Evolutionary conservation across 2,888 invertebrate species (phyloP).

Genomic region (Troides oblongomaculatus): DNA sequence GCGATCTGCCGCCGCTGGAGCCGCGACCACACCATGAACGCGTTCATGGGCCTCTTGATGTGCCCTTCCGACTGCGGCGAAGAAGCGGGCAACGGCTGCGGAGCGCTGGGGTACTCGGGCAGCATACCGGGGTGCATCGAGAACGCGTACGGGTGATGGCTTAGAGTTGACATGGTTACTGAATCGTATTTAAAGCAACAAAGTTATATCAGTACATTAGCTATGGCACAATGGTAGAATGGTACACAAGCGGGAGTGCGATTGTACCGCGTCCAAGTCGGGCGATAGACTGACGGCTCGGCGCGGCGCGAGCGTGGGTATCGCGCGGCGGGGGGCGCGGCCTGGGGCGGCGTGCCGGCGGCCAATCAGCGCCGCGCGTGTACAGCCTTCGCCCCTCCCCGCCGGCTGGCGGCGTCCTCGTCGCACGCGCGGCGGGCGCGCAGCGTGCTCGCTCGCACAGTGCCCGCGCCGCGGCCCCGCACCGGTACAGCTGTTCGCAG

Average conservation of each 20-base stretch:
- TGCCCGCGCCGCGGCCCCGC: slow-evolving; percentile 52
- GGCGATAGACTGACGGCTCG: slow-evolving; percentile 68
- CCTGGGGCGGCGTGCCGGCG: slow-evolving; percentile 48
- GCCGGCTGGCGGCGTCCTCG: slow-evolving; percentile 42
- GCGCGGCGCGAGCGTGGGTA: slow-evolving; percentile 53
- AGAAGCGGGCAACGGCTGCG: slow-evolving; percentile 69
- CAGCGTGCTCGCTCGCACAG: slow-evolving; percentile 49
- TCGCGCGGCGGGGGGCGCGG: slow-evolving; percentile 54
- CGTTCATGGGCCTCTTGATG: slow-evolving; percentile 98
- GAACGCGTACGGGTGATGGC: slow-evolving; percentile 78
- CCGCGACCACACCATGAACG: slow-evolving; percentile 98
- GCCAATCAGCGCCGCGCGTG: slow-evolving; percentile 54
- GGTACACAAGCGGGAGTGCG: slow-evolving; percentile 56
- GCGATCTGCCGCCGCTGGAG: slow-evolving; percentile 96
- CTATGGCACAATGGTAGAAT: slow-evolving; percentile 66
- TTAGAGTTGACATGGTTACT: slow-evolving; percentile 67
- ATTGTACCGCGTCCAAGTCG: slow-evolving; percentile 73
- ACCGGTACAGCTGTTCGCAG: slow-evolving; percentile 67
- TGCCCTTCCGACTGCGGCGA: slow-evolving; percentile 84
- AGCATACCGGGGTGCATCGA: slow-evolving; percentile 76
- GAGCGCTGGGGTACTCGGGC: slow-evolving; percentile 67
- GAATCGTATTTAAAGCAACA: slow-evolving; percentile 37
- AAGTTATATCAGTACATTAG: slow-evolving; percentile 30
- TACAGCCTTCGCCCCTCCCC: slow-evolving; percentile 70
- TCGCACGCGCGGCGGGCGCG: slow-evolving; percentile 48